Conservation (phyloP, 2,113 vertebrate genomes). For the Anarhynchus alexandrinus region DNA sequence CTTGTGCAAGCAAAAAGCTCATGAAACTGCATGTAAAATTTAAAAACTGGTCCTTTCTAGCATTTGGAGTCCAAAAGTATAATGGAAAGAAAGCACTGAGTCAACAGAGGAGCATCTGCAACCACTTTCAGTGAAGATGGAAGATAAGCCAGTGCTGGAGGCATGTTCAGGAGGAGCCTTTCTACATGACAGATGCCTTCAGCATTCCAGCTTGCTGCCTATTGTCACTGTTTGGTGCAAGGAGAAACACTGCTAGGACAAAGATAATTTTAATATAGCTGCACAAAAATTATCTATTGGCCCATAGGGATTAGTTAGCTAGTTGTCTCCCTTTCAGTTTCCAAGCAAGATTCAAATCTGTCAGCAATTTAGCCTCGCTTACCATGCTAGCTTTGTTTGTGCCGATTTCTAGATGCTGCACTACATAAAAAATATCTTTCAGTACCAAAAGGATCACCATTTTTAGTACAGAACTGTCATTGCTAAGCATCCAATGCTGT, state of each 20-base stretch:
- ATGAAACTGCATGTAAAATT: background rate
- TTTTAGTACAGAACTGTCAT: background rate
- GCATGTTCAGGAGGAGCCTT: background rate
- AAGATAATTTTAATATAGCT: background rate
- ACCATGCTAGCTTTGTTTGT: background rate
- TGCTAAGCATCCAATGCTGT: background rate
- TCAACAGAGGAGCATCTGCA: constrained; percentile 37
- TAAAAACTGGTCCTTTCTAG: background rate
- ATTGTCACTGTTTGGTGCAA: background rate
- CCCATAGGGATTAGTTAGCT: background rate
- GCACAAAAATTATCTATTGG: background rate
- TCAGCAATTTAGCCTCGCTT: background rate
- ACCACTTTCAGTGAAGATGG: background rate
- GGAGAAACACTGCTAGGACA: background rate
- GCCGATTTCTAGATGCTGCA: background rate
- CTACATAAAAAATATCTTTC: background rate
- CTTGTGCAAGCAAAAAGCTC: constrained; percentile 30
- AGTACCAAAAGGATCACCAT: background rate
- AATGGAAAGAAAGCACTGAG: background rate
- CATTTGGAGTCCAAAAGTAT: background rate
- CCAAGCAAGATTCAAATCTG: background rate
- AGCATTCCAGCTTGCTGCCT: background rate
- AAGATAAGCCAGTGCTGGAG: background rate
- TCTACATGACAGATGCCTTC: background rate
- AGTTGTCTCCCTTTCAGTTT: background rate